Evolutionary conservation across 2,797 vertebrate genomes (phyloP).

Genomic region (Gastrophryne carolinensis): DNA sequence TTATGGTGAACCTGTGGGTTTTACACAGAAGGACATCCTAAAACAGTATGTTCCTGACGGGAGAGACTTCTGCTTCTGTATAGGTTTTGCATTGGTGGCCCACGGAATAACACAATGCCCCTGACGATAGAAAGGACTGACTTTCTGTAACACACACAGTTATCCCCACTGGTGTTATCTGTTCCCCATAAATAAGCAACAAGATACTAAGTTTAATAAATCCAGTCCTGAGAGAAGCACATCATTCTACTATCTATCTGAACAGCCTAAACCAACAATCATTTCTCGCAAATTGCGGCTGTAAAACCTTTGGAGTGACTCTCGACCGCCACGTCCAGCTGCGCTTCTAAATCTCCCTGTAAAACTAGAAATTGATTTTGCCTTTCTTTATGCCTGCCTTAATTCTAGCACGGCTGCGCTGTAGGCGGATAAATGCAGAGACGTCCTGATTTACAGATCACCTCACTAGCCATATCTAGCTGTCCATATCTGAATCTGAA

Average conservation of each 20-base stretch:
- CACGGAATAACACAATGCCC: too few species aligned
- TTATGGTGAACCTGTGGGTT: too few species aligned
- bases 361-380: conserved; percentile 57
- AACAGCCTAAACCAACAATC: conserved; percentile 46
- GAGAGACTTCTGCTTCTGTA: too few species aligned
- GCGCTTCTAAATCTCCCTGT: conserved; percentile 56
- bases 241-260: conserved; percentile 31
- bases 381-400: conserved; percentile 54
- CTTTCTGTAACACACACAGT: too few species aligned
- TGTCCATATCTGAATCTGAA: conserved; percentile 3
- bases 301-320: conserved; percentile 50
- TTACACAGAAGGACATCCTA: too few species aligned
- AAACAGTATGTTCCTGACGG: too few species aligned
- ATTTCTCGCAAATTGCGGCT: conserved; percentile 48
- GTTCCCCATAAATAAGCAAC: conserved; percentile 24
- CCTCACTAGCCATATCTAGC: conserved; percentile 1
- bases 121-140: too few species aligned
- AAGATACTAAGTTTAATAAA: conserved; percentile 39
- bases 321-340: conserved; percentile 12
- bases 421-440: conserved; percentile 59
- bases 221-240: conserved; percentile 27
- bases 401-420: conserved; percentile 55
- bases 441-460: conserved; percentile 57
- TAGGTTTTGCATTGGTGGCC: too few species aligned
- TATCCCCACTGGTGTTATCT: conserved; percentile 3